A percentile compares a stretch with the other conserved stretches of the same genome.
Evolutionary conservation across 1,140 invertebrate species (phyloP).

Genomic region (Sinonovacula constricta): DNA sequence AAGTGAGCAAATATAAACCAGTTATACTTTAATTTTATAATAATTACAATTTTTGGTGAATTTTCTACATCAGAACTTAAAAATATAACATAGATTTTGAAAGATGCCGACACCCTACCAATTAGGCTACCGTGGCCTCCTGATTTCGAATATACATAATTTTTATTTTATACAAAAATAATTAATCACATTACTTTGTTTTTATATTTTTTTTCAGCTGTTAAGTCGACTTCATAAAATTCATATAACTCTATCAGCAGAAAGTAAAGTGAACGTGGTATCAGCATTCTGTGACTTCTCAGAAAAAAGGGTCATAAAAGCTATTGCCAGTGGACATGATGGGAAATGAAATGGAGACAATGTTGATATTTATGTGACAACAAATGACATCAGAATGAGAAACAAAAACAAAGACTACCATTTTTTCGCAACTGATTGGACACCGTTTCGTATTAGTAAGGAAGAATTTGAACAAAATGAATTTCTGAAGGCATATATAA

Average conservation of each 20-base stretch:
- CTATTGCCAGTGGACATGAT: constrained; percentile 4
- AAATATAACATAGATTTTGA: not conserved
- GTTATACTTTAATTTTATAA: too few relatives aligned
- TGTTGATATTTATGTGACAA: constrained; percentile 24
- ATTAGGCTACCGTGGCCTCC: too few relatives aligned
- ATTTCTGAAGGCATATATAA: not conserved
- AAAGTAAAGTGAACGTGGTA: constrained; percentile 18
- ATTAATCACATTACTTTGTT: too few relatives aligned
- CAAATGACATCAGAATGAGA: constrained; percentile 32
- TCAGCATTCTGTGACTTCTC: not conserved
- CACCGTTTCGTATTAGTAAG: not conserved
- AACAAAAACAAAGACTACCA: constrained; percentile 34
- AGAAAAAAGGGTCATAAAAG: not conserved
- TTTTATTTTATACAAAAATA: too few relatives aligned
- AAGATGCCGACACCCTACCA: too few relatives aligned
- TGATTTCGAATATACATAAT: too few relatives aligned
- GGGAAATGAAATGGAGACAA: constrained; percentile 47
- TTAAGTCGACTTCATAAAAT: constrained; percentile 14
- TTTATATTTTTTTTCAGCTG: constrained; percentile 33
- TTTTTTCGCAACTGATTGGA: constrained; percentile 32
- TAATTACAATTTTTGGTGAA: too few relatives aligned
- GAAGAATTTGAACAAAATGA: too few relatives aligned
- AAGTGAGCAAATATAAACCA: too few relatives aligned
- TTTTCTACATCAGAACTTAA: not conserved
- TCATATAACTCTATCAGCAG: constrained; percentile 10